Evolutionary conservation across 2,797 vertebrate species (phyloP).

Genomic region (Melanotaenia boesemani): DNA sequence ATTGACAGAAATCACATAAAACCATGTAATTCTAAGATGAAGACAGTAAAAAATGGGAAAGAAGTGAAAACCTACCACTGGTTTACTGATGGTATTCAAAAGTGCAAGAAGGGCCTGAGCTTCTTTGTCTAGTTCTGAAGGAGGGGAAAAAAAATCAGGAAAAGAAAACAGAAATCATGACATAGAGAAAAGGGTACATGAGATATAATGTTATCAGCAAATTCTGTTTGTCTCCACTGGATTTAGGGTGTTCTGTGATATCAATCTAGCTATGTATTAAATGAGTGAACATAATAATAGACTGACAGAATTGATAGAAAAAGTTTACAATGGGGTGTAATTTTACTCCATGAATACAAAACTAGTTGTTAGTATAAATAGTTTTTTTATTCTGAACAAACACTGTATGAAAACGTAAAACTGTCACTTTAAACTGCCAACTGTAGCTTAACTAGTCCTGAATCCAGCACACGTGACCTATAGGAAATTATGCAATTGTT

Average conservation of each 20-base stretch:
- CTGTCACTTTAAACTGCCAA: background rate
- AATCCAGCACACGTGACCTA: background rate
- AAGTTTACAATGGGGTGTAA: background rate
- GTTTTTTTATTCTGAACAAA: background rate
- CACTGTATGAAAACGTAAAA: background rate
- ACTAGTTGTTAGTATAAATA: background rate
- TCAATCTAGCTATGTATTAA: background rate
- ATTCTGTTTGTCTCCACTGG: background rate
- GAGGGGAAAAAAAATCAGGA: constrained; percentile 58
- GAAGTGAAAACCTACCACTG: constrained; percentile 86
- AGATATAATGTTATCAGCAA: background rate
- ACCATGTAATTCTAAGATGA: constrained; percentile 11
- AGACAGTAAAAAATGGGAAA: background rate
- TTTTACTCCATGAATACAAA: background rate
- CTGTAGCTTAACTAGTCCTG: background rate
- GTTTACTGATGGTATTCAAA: constrained; percentile 89
- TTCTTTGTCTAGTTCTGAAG: constrained; percentile 91
- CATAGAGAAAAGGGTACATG: background rate
- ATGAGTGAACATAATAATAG: background rate
- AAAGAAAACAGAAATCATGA: background rate
- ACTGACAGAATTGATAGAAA: background rate
- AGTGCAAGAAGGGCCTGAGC: constrained; percentile 88
- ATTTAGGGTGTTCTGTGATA: background rate
- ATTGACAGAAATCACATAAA: constrained; percentile 38
- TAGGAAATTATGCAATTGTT: background rate